Percentiles rank a stretch among this genome's conserved stretches.
These are phyloP conservation scores for Oreochromis niloticus DNA, from an alignment of 2,113 vertebrate genomes.

Conservation along the genomic window DNA sequence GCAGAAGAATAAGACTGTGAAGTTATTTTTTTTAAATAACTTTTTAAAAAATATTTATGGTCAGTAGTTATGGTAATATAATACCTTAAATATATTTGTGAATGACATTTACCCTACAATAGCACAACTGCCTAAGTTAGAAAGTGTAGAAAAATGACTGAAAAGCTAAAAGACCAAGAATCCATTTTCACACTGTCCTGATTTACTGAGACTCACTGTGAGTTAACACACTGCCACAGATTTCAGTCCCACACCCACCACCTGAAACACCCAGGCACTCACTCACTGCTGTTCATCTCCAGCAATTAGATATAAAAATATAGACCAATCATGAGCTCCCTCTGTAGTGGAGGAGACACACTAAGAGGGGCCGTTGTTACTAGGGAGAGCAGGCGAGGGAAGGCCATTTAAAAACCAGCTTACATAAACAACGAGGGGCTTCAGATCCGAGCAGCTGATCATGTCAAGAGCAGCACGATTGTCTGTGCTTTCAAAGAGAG, in stretches of 20 bases:
- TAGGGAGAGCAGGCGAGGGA: conserved; percentile 52
- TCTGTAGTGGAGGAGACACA: conserved; percentile 39
- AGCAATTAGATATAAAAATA: conserved; percentile 77
- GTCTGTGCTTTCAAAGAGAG: neutral
- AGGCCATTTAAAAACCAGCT: conserved; percentile 16
- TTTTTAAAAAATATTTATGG: neutral
- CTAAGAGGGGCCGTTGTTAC: conserved; percentile 63
- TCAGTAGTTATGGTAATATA: neutral
- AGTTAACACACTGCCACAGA: conserved; percentile 53
- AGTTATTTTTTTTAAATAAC: neutral
- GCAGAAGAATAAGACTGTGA: neutral
- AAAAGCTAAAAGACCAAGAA: neutral
- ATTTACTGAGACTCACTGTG: conserved; percentile 10
- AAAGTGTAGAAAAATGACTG: neutral
- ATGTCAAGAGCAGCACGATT: conserved; percentile 3
- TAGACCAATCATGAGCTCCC: conserved; percentile 63
- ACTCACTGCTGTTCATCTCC: conserved; percentile 64
- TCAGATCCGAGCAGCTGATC: conserved; percentile 33
- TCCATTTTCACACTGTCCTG: conserved; percentile 10
- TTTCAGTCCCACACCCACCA: conserved; percentile 54
- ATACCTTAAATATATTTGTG: neutral
- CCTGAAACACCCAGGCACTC: conserved; percentile 48
- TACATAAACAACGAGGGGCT: conserved; percentile 38
- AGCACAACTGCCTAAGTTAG: neutral
- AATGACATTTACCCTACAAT: neutral